Evolutionary conservation across 2,797 vertebrate species (phyloP).

Genomic region (Crax fasciolata): DNA sequence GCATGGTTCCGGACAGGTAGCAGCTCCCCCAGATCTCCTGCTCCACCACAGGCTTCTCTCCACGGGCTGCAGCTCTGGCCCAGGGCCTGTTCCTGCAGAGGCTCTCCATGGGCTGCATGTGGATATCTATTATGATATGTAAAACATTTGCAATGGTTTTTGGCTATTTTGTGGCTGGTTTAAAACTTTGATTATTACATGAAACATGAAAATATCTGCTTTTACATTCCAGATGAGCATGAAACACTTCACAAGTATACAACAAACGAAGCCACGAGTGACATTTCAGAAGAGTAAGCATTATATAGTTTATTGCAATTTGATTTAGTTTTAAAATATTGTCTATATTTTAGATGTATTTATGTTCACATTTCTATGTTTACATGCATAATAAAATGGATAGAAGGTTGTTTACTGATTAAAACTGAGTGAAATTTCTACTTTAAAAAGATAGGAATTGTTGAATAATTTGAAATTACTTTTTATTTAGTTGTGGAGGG

Average conservation of each 20-base stretch:
- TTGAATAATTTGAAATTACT: not conserved
- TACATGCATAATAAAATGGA: not conserved
- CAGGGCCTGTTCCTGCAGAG: not conserved
- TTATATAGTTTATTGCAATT: not conserved
- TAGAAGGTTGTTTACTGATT: not conserved
- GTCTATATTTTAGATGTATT: not conserved
- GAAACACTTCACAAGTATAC: conserved; percentile 37
- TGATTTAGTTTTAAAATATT: not conserved
- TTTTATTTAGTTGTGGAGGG: not conserved
- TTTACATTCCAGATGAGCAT: conserved; percentile 36
- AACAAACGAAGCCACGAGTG: conserved; percentile 51
- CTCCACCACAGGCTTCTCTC: not conserved
- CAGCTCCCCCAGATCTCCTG: not conserved
- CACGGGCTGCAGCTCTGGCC: not conserved
- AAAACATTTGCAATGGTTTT: not conserved
- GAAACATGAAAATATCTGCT: conserved; percentile 55
- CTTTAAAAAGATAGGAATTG: not conserved
- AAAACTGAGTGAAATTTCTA: not conserved
- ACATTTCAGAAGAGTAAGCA: conserved; percentile 57
- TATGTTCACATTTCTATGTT: not conserved
- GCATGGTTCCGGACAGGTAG: not conserved
- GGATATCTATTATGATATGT: not conserved
- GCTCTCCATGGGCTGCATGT: not conserved
- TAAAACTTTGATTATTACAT: conserved; percentile 46
- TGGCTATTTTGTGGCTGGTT: conserved; percentile 35